phyloP scores from a whole-genome alignment of 2,888 invertebrate species.

The Caenorhabditis imperialis region DNA sequence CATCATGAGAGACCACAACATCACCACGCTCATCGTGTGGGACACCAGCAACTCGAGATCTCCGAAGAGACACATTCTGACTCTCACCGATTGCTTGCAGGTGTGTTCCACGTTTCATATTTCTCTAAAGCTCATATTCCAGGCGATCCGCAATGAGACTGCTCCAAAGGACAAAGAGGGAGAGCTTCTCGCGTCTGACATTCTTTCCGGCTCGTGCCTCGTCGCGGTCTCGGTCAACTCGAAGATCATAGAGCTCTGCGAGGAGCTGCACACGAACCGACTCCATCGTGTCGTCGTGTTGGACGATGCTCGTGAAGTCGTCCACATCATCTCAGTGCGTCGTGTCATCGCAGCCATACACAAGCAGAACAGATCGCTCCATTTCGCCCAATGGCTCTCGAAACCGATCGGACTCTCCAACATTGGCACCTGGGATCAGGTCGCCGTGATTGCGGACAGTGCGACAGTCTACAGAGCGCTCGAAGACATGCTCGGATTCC shows the following conservation, averaged over 20 bases:
- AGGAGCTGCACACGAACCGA: conserved; percentile 48
- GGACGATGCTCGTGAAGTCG: conserved; percentile 57
- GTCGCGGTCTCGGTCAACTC: conserved; percentile 46
- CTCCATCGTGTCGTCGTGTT: conserved; percentile 63
- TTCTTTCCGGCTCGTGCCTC: conserved; percentile 48
- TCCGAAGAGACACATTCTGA: conserved; percentile 30
- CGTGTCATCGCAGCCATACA: conserved; percentile 65
- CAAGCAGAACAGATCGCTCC: conserved; percentile 65
- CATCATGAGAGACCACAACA: conserved; percentile 56
- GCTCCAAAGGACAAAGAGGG: not conserved
- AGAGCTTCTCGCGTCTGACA: conserved; percentile 26
- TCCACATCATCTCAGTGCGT: conserved; percentile 59
- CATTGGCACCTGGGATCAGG: conserved; percentile 62
- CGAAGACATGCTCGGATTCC: conserved; percentile 60
- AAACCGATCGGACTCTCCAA: conserved; percentile 53
- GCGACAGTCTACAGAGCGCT: conserved; percentile 50
- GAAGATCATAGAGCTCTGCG: conserved; percentile 62
- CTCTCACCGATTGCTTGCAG: conserved; percentile 37
- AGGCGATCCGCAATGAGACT: conserved; percentile 20
- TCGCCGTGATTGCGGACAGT: conserved; percentile 28
- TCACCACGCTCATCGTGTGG: conserved; percentile 63
- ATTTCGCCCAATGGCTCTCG: conserved; percentile 68
- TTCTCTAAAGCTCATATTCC: too few relatives aligned
- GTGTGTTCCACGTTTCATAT: too few relatives aligned
- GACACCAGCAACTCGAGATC: conserved; percentile 31